Percentiles rank a stretch among this genome's conserved stretches.
phyloP scores from a whole-genome alignment of 2,113 vertebrate species.

The Passer domesticus region DNA sequence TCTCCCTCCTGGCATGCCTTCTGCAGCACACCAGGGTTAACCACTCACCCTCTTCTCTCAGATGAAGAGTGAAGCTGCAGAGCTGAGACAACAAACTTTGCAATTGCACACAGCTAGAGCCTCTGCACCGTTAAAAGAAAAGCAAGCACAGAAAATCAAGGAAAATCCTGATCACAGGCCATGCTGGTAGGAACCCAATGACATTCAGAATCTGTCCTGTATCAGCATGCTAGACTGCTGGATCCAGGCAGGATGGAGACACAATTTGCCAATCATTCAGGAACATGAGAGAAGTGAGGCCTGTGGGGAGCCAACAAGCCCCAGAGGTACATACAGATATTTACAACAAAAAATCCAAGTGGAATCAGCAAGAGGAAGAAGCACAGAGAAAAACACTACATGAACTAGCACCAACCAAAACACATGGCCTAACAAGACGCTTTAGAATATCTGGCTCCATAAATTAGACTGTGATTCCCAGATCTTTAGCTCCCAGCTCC shows the following conservation, averaged over 20 bases:
- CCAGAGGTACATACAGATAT: not conserved
- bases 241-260: not conserved
- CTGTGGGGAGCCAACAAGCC: conserved; percentile 51
- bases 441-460: conserved; percentile 39
- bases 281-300: conserved; percentile 28
- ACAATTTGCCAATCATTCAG: not conserved
- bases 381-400: not conserved
- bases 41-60: not conserved
- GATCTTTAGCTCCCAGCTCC: conserved; percentile 22
- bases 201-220: not conserved
- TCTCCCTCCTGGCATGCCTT: not conserved
- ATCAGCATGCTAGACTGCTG: not conserved
- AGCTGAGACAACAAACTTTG: conserved; percentile 13
- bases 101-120: not conserved
- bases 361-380: conserved; percentile 18
- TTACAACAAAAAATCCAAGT: conserved; percentile 41
- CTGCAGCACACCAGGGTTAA: conserved; percentile 17
- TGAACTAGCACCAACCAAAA: not conserved
- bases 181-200: not conserved
- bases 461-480: conserved; percentile 13
- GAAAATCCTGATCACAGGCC: not conserved
- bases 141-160: not conserved
- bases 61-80: not conserved
- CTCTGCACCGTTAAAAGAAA: not conserved
- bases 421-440: not conserved